Evolutionary conservation across 1,140 invertebrate genomes (phyloP).

Genomic region (Plectrocnemia conspersa): DNA sequence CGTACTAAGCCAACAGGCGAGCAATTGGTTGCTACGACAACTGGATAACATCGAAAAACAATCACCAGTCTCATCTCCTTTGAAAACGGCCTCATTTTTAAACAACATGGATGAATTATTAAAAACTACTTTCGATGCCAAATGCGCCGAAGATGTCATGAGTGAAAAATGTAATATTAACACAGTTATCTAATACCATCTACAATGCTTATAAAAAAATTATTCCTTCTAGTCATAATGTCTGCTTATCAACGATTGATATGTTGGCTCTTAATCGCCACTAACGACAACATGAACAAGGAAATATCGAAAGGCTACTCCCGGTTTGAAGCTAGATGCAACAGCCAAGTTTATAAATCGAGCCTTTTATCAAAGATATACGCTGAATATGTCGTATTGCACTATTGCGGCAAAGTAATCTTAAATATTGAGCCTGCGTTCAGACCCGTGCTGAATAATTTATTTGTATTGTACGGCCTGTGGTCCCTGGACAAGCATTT

Average conservation of each 20-base stretch:
- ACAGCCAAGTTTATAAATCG: constrained; percentile 78
- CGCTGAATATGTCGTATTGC: constrained; percentile 63
- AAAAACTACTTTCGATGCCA: constrained; percentile 47
- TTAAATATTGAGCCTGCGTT: constrained; percentile 49
- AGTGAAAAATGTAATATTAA: constrained; percentile 57
- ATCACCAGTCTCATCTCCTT: constrained; percentile 51
- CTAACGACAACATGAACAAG: constrained; percentile 58
- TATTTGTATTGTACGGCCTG: constrained; percentile 68
- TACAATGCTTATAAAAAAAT: constrained; percentile 14
- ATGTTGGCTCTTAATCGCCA: constrained; percentile 70
- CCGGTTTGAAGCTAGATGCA: constrained; percentile 70
- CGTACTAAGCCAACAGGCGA: constrained; percentile 89
- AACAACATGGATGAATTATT: constrained; percentile 51
- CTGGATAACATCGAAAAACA: constrained; percentile 52
- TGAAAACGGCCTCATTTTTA: constrained; percentile 62
- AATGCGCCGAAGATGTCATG: constrained; percentile 45
- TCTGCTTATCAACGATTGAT: constrained; percentile 78
- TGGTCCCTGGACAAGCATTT: constrained; percentile 71
- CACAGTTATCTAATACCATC: constrained; percentile 20
- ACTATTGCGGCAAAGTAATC: constrained; percentile 55
- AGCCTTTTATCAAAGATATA: constrained; percentile 71
- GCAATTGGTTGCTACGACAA: constrained; percentile 79
- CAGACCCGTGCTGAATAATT: constrained; percentile 56
- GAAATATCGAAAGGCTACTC: constrained; percentile 55
- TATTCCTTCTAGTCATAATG: constrained; percentile 57